Conservation (phyloP, 2,113 vertebrate species). For the Pseudopipra pipra region DNA sequence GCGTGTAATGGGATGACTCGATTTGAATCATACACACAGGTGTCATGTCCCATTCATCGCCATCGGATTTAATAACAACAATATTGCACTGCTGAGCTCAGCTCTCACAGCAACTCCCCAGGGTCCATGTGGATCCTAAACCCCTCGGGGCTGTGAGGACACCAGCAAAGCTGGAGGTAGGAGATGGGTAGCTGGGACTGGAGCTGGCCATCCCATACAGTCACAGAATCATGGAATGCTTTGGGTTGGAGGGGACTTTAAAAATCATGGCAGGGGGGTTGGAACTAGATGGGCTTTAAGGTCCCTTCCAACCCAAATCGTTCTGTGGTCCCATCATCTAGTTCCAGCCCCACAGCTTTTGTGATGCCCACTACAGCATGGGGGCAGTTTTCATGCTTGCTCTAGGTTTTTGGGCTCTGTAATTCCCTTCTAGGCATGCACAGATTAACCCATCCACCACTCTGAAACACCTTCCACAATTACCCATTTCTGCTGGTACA, state of each 20-base stretch:
- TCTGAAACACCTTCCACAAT: not conserved
- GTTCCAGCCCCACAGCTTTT: not conserved
- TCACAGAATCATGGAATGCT: not conserved
- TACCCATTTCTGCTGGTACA: not conserved
- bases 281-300: not conserved
- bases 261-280: not conserved
- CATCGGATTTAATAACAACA: constrained; percentile 14
- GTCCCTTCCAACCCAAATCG: not conserved
- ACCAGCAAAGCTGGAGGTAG: too few species aligned
- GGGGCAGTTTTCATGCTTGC: not conserved
- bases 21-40: not conserved
- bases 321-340: not conserved
- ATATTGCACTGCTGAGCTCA: not conserved
- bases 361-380: accelerated
- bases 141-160: not conserved
- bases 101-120: not conserved
- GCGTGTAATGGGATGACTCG: constrained; percentile 13
- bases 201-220: not conserved
- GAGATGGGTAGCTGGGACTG: not conserved
- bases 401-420: not conserved
- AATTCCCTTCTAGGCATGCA: not conserved
- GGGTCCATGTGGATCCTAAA: not conserved
- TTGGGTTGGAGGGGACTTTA: not conserved
- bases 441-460: not conserved
- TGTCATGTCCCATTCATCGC: constrained; percentile 38